Base-by-base conservation (phyloP, 2,888 invertebrate species). In the Ellobium chinense region DNA sequence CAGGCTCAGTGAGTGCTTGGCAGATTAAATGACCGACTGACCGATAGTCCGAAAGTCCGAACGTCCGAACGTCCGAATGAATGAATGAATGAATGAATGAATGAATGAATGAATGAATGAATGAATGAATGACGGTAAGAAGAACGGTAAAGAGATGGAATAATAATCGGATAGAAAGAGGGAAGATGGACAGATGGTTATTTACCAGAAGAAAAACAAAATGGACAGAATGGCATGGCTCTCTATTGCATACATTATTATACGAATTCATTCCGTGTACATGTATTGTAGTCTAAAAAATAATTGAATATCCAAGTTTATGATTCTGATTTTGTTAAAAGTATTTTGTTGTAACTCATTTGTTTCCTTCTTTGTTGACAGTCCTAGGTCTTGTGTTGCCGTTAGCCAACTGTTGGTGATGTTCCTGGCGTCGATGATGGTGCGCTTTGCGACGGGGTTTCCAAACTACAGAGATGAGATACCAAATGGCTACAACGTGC, bases 111-210 rank as follows among this genome's bases (percentile, higher is more conserved):
- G n/a, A 39, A 68, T 68, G 24, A 39, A 39, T 39, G 37, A n/a
- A 39, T 68, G 37, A 39, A 65, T 65, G 29, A 31, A 65, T 60
- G n/a, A 7, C 5, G 60, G n/a, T 68, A 39, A 27, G 37, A 37
- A 39, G 46, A 39, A 14, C 34, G 68, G 37, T 36, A 68, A 39
- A 68, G 9, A 68, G 68, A 68, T 39, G 24, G 46, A 39, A n/a
- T 37, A n/a, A 39, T 68, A 39, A n/a, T n/a, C 37, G n/a, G 37
- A 68, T 39, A 68, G 37, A 68, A 14, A 39, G 68, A 39, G 34
- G n/a, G 68, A 68, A 36, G 37, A 36, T 39, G 37, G 46, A 68
- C 37, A 68, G 39, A 68, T 36, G 37, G 68, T n/a, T 68, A 36
- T 12, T 14, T 37, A 39, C 7, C 12, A n/a, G 36, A 68, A 5